Conservation (phyloP, 2,797 vertebrate genomes). For the Odontamblyopus rebecca region DNA sequence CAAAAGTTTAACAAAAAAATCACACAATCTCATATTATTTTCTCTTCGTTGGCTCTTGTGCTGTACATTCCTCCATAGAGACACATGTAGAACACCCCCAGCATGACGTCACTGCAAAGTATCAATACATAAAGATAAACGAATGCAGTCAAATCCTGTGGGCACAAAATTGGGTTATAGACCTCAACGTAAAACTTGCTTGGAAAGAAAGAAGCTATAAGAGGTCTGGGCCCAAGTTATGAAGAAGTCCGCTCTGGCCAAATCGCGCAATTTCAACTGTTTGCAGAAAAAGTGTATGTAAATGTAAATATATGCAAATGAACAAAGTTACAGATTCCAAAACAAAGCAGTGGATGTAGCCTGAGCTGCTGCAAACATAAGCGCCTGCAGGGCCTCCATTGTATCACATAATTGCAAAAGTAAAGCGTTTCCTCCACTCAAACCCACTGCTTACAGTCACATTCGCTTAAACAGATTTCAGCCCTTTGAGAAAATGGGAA, state of each 20-base stretch:
- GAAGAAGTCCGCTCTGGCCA: not conserved
- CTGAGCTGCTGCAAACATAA: not conserved
- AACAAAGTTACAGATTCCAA: conserved; percentile 8
- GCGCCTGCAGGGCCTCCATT: conserved; percentile 9
- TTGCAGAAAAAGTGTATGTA: not conserved
- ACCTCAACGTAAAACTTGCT: not conserved
- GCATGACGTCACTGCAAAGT: too few relatives aligned
- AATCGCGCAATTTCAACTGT: not conserved
- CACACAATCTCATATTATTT: too few relatives aligned
- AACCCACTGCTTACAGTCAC: conserved; percentile 26
- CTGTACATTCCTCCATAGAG: too few relatives aligned
- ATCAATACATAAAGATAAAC: not conserved
- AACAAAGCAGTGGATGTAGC: conserved; percentile 7
- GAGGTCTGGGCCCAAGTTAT: not conserved
- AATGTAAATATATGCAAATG: conserved; percentile 8
- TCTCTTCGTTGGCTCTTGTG: too few relatives aligned
- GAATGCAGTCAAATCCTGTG: not conserved
- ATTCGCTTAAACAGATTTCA: conserved; percentile 21
- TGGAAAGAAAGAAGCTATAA: not conserved
- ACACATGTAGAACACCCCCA: too few relatives aligned
- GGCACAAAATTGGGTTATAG: not conserved
- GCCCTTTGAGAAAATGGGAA: conserved; percentile 35
- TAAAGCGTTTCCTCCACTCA: conserved; percentile 19
- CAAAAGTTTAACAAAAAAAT: too few relatives aligned
- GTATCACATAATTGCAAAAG: conserved; percentile 29